Base-by-base conservation (phyloP, 2,888 invertebrate genomes). In the Oscheius myriophilus region DNA sequence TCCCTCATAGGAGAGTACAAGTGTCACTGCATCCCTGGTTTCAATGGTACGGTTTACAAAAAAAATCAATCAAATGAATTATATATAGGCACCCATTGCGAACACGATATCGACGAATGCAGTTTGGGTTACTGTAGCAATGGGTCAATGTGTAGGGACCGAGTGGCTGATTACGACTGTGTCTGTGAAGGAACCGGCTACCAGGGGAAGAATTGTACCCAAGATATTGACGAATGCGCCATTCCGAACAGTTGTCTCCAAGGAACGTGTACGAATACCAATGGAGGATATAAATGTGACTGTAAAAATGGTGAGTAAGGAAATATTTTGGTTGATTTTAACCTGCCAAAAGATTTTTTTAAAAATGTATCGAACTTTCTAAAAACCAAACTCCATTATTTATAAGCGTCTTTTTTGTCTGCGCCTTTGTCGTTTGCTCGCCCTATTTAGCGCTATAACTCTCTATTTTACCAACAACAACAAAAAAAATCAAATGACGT, bases 1-100 rank as follows among this genome's bases (percentile, higher is more conserved):
- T 79, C 95, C 83, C 94, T 93, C 16, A 93, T 95, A 86, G 95
- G 95, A 87, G 92, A 72, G 9, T 82, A 79, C 63, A 67, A 72
- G 14, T 84, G 84, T 67, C 54, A 71, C 12, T 84, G 84, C 55
- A 75, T 79, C 11, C 55, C 77, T 21, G 84, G 84, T 23, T 85
- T 84, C 66, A 76, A 76, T 43, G 84, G 82, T 54, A 45, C 6
- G 58, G 2, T 6, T 9, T 33, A 6, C 33, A 33, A 9, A 33
- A 33, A 9, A 33, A 6, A 6, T 49, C n/a, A 21, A 55, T 12
- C 12, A 55, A 55, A 25, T 12, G 16, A 25, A 55, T 55, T 12
- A 23, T 55, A n/a, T n/a, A n/a, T 43, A 64, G 73, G 80, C 6
- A 68, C 70, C 6, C 68, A 74, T 18, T 85, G 85, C 69, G 84